Evolutionary conservation across 2,113 vertebrate genomes (phyloP), one percentile per base, ranked within the genome.

Genomic region (Electrona antarctica): DNA sequence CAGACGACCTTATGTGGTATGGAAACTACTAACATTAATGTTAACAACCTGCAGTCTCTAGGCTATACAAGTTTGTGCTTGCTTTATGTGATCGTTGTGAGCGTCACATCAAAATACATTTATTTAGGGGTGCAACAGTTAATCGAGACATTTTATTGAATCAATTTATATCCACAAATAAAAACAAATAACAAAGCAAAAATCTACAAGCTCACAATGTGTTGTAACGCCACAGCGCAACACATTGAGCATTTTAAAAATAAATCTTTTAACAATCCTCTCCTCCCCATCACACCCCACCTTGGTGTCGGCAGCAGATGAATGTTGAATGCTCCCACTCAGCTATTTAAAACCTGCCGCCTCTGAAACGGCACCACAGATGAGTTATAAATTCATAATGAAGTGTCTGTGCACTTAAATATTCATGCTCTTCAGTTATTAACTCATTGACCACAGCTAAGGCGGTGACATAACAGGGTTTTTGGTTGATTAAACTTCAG

Each of bases 1-100:
- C 77, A 91, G 92, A 62, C 89, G 95, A 73, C 97, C 98, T 12
- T 99, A 98, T 33, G 96, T 94, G 93, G 97, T 98, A 87, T 6
- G 76, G 94, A 93, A 52, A 15, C 50, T 7, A 28, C 1, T 21
- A 21, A 21, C 21, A 21, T 1, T 21, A 21, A 21, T 21, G 21
- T 21, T 21, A 21, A 21, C 21, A 21, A 21, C 21, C 21, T 21
- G 21, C 21, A 21, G 21, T 21, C 21, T 21, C 21, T 21, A 21
- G 21, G 21, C 21, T 21, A 2, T 21, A 21, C 21, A 21, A 2
- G 21, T 21, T 21, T 21, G 21, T 21, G 21, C 21, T 21, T 21
- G 21, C 21, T 21, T 21, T 21, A 21, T 21, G 21, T n/a, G n/a
- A n/a, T n/a, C n/a, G n/a, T 21, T 21, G 21, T 21, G 21, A 21